Evolutionary conservation across 2,797 vertebrate genomes (phyloP), one percentile per base, ranked within the genome.

Genomic region (Syndactyla subalaris): DNA sequence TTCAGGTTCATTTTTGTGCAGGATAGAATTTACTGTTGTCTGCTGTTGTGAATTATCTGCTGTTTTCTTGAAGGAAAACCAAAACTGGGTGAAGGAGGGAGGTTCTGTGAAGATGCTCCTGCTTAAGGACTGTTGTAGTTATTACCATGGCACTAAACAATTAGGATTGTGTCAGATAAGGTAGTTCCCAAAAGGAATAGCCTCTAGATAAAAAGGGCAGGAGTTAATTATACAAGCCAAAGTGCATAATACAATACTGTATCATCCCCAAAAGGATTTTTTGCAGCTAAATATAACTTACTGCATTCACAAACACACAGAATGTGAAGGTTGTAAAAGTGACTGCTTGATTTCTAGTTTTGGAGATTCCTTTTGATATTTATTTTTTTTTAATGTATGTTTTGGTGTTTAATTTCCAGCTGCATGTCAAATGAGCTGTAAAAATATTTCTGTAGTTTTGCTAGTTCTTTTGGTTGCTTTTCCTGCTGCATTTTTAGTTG

Each of bases 331-430:
- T 12, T 59, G 30, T 76, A 27, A 54, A 39, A 49, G 49, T 68
- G 39, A 24, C 36, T 70, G 20, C 38, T 95, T n/a, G 3, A 39
- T 59, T 82, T 77, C 52, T 76, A 41, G 77, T 78, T 91, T 41
- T 66, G 80, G 86, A 91, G 58, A 49, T 72, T 72, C 46, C 54
- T 83, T 79, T 84, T 27, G 66, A 58, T 58, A 3, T 7, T 29
- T 72, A 12, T 49, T 29, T 72, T 14, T 14, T 61, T 43, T 78
- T 80, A 63, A 45, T 68, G n/a, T 46, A 32, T 94, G 55, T 93
- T 96, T 94, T 85, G 76, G 30, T 91, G 45, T 84, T 89, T 89
- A 66, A 78, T 85, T 92, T 94, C 65, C 83, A 92, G 54, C 52
- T 84, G 71, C 57, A 75, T 29, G 45, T 71, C 32, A 88, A 94